phyloP scores from a whole-genome alignment of 2,113 vertebrate species.

The Falcunculus frontatus region DNA sequence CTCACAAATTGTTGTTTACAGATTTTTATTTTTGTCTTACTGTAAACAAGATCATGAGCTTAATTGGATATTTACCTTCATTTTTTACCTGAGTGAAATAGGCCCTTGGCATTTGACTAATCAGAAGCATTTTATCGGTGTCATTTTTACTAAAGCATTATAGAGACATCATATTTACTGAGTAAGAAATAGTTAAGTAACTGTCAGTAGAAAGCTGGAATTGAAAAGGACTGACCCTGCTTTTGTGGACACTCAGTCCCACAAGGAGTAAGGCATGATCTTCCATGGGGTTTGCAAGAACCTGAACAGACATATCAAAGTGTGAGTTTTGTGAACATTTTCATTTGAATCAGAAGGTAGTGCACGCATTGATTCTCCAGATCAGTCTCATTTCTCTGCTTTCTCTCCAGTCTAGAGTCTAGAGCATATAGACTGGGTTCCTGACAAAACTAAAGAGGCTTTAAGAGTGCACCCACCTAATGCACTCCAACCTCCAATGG shows the following conservation, averaged over 20 bases:
- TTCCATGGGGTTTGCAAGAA: background rate
- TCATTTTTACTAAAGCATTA: background rate
- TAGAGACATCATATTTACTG: background rate
- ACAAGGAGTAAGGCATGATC: background rate
- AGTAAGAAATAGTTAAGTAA: background rate
- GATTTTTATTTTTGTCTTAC: background rate
- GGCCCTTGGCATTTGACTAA: background rate
- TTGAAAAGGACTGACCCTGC: background rate
- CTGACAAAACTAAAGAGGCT: background rate
- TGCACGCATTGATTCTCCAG: background rate
- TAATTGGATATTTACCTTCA: background rate
- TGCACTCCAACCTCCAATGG: background rate
- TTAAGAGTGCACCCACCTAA: background rate
- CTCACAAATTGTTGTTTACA: background rate
- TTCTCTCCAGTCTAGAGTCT: background rate
- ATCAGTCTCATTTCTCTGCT: background rate
- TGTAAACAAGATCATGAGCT: background rate
- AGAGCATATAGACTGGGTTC: background rate
- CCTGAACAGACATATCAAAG: background rate
- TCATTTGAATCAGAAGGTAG: background rate
- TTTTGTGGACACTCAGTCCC: background rate
- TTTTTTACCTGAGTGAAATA: background rate
- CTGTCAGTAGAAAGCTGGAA: background rate
- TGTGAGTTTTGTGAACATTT: background rate
- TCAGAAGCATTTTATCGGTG: background rate